Percentiles rank a stretch among this genome's conserved stretches.
phyloP scores from a whole-genome alignment of 2,888 invertebrate genomes.

The Caenorhabditis becei region DNA sequence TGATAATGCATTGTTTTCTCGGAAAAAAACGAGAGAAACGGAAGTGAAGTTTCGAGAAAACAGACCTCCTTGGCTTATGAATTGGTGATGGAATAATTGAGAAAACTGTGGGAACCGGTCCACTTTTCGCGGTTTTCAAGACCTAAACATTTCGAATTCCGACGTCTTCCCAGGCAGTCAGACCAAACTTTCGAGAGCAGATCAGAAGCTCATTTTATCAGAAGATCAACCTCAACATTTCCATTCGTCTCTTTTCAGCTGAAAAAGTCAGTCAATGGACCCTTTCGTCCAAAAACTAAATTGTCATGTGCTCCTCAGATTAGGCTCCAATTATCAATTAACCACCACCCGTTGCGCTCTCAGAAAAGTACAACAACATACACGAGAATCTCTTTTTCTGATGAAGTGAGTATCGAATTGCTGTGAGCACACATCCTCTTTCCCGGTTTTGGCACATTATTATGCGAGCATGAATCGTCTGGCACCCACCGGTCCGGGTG shows the following conservation, averaged over 20 bases:
- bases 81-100: slow-evolving; percentile 29
- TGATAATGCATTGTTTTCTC: slow-evolving; percentile 49
- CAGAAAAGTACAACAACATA: slow-evolving; percentile 28
- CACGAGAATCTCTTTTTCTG: slow-evolving; percentile 23
- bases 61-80: slow-evolving; percentile 23
- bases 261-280: neutral
- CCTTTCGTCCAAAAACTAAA: neutral
- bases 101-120: slow-evolving; percentile 33
- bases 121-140: neutral
- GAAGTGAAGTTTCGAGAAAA: slow-evolving; percentile 20
- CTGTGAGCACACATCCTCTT: slow-evolving; percentile 23
- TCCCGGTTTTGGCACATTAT: slow-evolving; percentile 47
- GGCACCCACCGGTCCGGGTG: slow-evolving; percentile 46
- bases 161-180: too few species aligned
- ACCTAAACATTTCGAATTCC: neutral
- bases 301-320: slow-evolving; percentile 2
- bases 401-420: slow-evolving; percentile 45
- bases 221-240: neutral
- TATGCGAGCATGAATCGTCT: slow-evolving; percentile 48
- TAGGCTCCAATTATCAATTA: slow-evolving; percentile 41
- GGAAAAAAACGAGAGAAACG: slow-evolving; percentile 5
- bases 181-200: too few species aligned
- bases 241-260: neutral
- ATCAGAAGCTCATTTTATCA: neutral
- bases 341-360: slow-evolving; percentile 2